These are phyloP conservation scores for Cyclargus thomasi DNA, from an alignment of 1,140 invertebrate genomes.

Conservation along the genomic window DNA sequence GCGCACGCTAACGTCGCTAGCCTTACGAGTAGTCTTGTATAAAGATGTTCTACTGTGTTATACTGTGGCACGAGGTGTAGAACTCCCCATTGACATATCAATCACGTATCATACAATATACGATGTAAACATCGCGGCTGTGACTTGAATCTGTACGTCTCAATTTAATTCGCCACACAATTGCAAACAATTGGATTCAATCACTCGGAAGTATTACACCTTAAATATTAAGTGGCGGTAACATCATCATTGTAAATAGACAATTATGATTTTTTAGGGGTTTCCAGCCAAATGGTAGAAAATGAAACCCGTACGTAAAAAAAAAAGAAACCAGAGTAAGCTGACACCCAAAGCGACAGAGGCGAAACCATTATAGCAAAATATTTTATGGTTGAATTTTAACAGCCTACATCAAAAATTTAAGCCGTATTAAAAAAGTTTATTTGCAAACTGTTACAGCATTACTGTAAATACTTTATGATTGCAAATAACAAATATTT, in stretches of 20 bases:
- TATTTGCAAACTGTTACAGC: background rate
- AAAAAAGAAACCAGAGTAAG: too few relatives aligned
- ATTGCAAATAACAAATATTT: background rate
- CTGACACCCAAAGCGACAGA: too few relatives aligned
- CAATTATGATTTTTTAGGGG: too few relatives aligned
- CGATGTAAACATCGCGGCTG: conserved; percentile 26
- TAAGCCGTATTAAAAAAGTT: background rate
- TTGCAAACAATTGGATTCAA: background rate
- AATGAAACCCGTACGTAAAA: too few relatives aligned
- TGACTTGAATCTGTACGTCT: conserved; percentile 10
- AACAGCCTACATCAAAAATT: background rate
- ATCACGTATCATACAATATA: conserved; percentile 29
- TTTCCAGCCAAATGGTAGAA: too few relatives aligned
- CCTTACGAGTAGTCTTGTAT: too few relatives aligned
- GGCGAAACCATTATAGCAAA: too few relatives aligned
- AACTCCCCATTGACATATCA: conserved; percentile 30
- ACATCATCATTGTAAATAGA: background rate
- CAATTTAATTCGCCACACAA: conserved; percentile 10
- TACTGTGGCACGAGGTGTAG: background rate
- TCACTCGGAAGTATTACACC: background rate
- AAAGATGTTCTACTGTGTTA: too few relatives aligned
- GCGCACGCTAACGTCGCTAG: too few relatives aligned
- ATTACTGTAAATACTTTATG: background rate
- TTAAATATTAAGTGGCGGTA: background rate
- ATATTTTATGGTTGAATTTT: too few relatives aligned